These are phyloP conservation scores for Cisticola juncidis DNA, from an alignment of 2,113 vertebrate species.

Conservation along the genomic window DNA sequence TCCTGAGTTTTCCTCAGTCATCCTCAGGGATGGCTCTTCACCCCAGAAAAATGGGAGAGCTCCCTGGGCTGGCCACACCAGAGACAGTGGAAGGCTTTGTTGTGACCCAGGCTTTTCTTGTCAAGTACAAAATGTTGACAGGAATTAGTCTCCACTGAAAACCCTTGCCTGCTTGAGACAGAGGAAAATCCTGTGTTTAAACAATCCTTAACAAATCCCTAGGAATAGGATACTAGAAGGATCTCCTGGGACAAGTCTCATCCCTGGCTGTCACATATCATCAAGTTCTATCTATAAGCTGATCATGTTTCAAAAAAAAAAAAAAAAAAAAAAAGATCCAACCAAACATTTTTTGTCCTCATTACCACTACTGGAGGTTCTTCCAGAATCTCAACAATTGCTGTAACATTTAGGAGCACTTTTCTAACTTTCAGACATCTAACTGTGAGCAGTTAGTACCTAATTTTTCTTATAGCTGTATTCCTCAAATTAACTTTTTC, in stretches of 20 bases:
- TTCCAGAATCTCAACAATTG: not conserved
- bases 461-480: not conserved
- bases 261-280: not conserved
- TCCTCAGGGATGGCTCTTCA: not conserved
- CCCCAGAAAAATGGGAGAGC: not conserved
- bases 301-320: not conserved
- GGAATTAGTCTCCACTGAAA: not conserved
- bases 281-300: not conserved
- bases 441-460: not conserved
- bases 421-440: not conserved
- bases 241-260: not conserved
- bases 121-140: not conserved
- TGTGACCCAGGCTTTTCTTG: not conserved
- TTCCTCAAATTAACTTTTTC: not conserved
- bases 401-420: not conserved
- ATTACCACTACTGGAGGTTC: fast-evolving
- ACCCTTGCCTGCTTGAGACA: not conserved
- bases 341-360: not conserved
- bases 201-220: not conserved
- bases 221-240: not conserved
- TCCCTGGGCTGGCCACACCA: not conserved
- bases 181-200: not conserved
- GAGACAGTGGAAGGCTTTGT: not conserved
- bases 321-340: too few relatives aligned
- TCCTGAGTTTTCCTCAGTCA: not conserved